phyloP scores from a whole-genome alignment of 1,140 invertebrate genomes.

The Drosophila grimshawi region DNA sequence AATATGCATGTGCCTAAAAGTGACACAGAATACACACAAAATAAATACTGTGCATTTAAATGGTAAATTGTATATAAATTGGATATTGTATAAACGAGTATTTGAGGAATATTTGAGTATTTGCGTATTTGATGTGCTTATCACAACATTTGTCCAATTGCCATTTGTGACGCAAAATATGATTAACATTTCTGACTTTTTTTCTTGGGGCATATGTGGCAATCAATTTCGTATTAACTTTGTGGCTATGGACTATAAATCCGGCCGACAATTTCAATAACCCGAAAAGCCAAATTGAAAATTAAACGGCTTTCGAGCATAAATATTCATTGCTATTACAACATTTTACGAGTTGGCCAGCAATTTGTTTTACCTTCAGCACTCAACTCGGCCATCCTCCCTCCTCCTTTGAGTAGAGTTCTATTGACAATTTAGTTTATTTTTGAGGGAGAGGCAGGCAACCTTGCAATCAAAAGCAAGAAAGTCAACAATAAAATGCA shows the following conservation, averaged over 20 bases:
- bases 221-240: constrained; percentile 82
- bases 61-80: not conserved
- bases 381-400: not conserved
- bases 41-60: constrained; percentile 18
- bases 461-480: constrained; percentile 75
- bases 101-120: not conserved
- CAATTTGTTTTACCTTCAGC: constrained; percentile 36
- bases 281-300: constrained; percentile 68
- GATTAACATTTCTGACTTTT: constrained; percentile 1
- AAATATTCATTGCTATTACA: constrained; percentile 78
- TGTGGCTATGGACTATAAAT: constrained; percentile 56
- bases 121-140: constrained; percentile 30
- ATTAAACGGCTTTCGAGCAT: constrained; percentile 68
- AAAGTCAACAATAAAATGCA: constrained; percentile 82
- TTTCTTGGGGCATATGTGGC: constrained; percentile 49
- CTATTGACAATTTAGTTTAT: constrained; percentile 70
- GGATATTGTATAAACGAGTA: too few species aligned
- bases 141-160: constrained; percentile 49
- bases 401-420: not conserved
- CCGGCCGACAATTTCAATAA: constrained; percentile 65
- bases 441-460: constrained; percentile 32
- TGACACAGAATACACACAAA: constrained; percentile 6
- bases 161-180: constrained; percentile 33
- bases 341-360: constrained; percentile 57
- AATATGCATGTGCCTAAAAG: constrained; percentile 12